Base-by-base conservation (phyloP, 2,797 vertebrate species). In the Myoxocephalus aenaeus region DNA sequence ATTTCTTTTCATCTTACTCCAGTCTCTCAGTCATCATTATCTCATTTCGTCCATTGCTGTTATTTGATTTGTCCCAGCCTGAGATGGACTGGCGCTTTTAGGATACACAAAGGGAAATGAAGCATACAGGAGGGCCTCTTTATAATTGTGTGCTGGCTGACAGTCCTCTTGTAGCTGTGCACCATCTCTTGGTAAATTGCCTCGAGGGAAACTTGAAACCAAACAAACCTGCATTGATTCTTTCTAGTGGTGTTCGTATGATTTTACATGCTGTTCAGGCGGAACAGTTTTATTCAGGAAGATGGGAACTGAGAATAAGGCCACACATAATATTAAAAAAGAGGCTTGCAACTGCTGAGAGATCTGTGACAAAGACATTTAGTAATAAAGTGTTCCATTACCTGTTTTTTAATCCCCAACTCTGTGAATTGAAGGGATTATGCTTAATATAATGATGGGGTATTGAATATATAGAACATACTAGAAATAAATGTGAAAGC, bases 161-260 rank as follows among this genome's bases (percentile, higher is more conserved):
- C 32, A 9, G 34, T 56, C 53, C 46, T 77, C 14, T 40, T 79
- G 62, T 17, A 51, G 65, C 70, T 70, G 32, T 8, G 22, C 56
- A 77, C 65, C 73, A 48, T 42, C 82, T 80, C 67, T 50, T 75
- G 82, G 67, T 81, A 82, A 84, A 88, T 87, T 38, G 63, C 77
- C 68, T 74, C 53, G 4, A 75, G 36, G 14, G 68, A 83, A 89
- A 87, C 77, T 54, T 79, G 76, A 86, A 36, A 46, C 59, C 65
- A 75, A 73, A 84, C 68, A 73, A 81, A 77, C 72, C 54, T 62
- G 53, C 36, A 76, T 58, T 68, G 75, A 86, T 86, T 67, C 22
- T 64, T 70, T 38, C 25, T 22, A 8, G 20, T 44, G 15, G 9
- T 53, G 15, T 62, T 53, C 12, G 4, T 32, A 46, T 17, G 15